Conservation (phyloP, 2,797 vertebrate species). For the Takifugu rubripes region DNA sequence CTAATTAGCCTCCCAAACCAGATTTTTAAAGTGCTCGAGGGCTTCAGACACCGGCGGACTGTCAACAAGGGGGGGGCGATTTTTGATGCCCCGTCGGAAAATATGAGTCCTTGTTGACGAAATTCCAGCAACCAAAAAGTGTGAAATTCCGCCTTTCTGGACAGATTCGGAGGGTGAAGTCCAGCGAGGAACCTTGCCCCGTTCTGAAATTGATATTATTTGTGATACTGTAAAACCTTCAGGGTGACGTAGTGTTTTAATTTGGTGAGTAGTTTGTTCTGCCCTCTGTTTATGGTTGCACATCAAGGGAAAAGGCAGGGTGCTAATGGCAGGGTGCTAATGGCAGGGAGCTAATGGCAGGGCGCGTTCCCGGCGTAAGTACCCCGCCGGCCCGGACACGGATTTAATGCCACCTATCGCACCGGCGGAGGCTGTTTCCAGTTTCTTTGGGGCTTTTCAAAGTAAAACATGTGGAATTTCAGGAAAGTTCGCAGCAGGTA, state of each 20-base stretch:
- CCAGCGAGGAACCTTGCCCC: conserved; percentile 10
- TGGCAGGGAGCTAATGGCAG: conserved; percentile 60
- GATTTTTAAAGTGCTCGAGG: no score
- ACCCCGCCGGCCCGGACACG: conserved; percentile 37
- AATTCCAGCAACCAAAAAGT: no score
- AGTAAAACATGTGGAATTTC: neutral
- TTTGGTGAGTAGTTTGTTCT: conserved; percentile 71
- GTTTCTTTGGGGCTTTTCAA: conserved; percentile 19
- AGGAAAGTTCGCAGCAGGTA: neutral
- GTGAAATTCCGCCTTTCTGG: conserved; percentile 1
- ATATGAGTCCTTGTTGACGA: no score
- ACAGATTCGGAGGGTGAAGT: conserved; percentile 33
- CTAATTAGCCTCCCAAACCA: conserved; percentile 43
- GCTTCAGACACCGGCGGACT: no score
- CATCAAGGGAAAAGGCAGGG: conserved; percentile 50
- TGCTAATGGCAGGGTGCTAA: conserved; percentile 61
- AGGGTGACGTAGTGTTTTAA: conserved; percentile 74
- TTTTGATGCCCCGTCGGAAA: no score
- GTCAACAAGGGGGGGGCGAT: no score
- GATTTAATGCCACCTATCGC: conserved; percentile 69
- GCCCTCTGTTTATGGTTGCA: conserved; percentile 58
- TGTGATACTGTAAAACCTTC: conserved; percentile 73
- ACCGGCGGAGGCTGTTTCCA: conserved; percentile 58
- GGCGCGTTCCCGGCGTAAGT: conserved; percentile 52
- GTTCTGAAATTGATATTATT: conserved; percentile 49